Percentiles rank a stretch among this genome's conserved stretches.
Conservation (phyloP, 2,888 invertebrate species). For the Nemoura dubitans region DNA sequence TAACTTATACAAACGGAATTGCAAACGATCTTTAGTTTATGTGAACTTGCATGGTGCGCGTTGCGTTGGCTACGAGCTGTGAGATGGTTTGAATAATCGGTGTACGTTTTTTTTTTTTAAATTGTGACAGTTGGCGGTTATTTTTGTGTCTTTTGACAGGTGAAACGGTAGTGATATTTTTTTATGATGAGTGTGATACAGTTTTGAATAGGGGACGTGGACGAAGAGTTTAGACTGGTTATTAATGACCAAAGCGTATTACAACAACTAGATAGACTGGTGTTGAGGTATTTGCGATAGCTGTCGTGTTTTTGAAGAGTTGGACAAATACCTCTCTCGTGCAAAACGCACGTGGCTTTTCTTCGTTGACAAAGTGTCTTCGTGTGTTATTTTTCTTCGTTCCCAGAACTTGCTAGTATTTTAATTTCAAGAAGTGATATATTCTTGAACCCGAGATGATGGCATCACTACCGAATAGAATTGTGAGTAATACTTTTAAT, state of each 20-base stretch:
- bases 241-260: background rate
- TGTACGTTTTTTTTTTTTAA: background rate
- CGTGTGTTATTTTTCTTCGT: background rate
- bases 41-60: background rate
- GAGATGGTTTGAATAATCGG: background rate
- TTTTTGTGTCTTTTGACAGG: background rate
- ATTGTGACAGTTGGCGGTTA: background rate
- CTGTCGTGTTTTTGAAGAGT: too few species aligned
- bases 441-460: background rate
- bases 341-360: background rate
- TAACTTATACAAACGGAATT: background rate
- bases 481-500: conserved; percentile 1
- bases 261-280: background rate
- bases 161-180: background rate
- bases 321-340: too few species aligned
- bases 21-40: background rate
- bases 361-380: background rate
- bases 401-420: too few species aligned
- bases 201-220: background rate
- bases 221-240: background rate
- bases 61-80: background rate
- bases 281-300: too few species aligned
- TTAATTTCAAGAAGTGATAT: background rate
- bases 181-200: background rate
- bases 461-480: conserved; percentile 7